Evolutionary conservation across 2,113 vertebrate species (phyloP).

Genomic region (Nannobrachium achirus): DNA sequence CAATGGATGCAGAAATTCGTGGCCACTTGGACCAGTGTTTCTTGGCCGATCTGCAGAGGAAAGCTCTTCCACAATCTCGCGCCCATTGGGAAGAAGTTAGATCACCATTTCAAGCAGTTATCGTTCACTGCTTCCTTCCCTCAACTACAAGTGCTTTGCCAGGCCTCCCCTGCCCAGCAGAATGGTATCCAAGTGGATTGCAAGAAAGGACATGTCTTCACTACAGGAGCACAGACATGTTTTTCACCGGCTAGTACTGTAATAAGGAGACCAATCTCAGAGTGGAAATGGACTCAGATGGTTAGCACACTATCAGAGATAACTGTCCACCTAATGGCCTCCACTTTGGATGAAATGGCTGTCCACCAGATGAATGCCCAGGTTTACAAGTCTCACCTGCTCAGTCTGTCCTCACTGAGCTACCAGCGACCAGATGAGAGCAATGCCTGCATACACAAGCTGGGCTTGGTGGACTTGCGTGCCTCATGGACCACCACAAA

Average conservation of each 20-base stretch:
- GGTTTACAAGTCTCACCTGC: conserved; percentile 95
- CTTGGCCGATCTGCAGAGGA: conserved; percentile 94
- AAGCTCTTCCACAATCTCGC: conserved; percentile 94
- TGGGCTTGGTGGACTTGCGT: conserved; percentile 94
- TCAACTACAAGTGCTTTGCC: conserved; percentile 95
- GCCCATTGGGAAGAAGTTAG: conserved; percentile 92
- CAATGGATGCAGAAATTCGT: conserved; percentile 99
- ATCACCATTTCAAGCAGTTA: conserved; percentile 96
- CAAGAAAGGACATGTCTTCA: conserved; percentile 93
- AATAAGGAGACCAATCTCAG: conserved; percentile 96
- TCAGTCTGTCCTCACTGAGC: conserved; percentile 94
- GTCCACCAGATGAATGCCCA: conserved; percentile 92
- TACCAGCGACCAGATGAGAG: conserved; percentile 90
- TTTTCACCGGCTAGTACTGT: conserved; percentile 96
- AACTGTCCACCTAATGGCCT: conserved; percentile 96
- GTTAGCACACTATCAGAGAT: conserved; percentile 93
- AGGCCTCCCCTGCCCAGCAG: conserved; percentile 98
- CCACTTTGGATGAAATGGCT: conserved; percentile 89
- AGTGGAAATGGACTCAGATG: conserved; percentile 98
- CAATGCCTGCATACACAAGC: conserved; percentile 90
- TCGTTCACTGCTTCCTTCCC: conserved; percentile 94
- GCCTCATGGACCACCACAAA: conserved; percentile 98
- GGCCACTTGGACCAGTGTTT: conserved; percentile 95
- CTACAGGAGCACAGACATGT: conserved; percentile 91
- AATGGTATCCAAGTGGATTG: conserved; percentile 95